phyloP scores from a whole-genome alignment of 2,797 vertebrate species.

The Zenarchopterus dispar region DNA sequence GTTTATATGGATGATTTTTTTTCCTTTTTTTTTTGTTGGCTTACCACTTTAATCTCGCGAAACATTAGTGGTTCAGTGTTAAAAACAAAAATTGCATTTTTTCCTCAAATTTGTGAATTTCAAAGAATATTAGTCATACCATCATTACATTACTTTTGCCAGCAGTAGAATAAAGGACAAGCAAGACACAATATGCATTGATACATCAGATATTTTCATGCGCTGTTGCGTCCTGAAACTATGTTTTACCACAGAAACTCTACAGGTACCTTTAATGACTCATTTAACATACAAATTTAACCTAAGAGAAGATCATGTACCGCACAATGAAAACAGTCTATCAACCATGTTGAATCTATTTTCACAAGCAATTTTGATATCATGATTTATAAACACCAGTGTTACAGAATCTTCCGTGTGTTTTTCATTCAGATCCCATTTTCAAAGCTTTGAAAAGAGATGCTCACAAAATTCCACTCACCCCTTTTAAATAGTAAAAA shows the following conservation, averaged over 20 bases:
- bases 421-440: background rate
- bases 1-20: no score
- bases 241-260: no score
- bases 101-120: no score
- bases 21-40: no score
- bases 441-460: background rate
- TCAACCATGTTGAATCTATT: background rate
- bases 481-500: background rate
- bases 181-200: background rate
- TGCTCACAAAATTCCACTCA: background rate
- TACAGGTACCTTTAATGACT: background rate
- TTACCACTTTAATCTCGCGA: no score
- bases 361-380: background rate
- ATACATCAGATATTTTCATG: no score
- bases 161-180: no score
- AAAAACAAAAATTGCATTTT: no score
- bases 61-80: no score
- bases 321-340: background rate
- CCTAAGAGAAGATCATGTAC: background rate
- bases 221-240: no score
- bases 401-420: background rate
- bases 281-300: background rate
- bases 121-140: no score
- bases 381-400: background rate
- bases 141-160: no score